Evolutionary conservation across 2,888 invertebrate genomes (phyloP), one percentile per base, ranked within the genome.

Genomic region (Cheilosia scutellata): DNA sequence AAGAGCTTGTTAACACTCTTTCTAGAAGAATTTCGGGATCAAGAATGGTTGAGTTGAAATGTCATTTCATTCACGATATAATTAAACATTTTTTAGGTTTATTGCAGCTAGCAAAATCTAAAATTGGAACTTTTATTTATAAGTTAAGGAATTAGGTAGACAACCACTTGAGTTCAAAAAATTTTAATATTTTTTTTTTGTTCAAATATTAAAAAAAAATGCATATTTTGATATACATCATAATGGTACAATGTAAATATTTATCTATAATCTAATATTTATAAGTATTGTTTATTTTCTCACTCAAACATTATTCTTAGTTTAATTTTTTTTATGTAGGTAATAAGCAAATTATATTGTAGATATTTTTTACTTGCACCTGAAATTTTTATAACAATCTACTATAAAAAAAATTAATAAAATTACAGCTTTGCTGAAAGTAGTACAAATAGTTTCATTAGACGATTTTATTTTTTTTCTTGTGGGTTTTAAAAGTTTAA

Each of bases 271-370:
- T 84, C 84, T 84, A 84, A 79, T 84, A 84, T 84, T 84, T 91
- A 91, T 91, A 91, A 90, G 91, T 91, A 91, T 91, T 91, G 91
- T 91, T 91, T 91, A 90, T 87, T 91, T 91, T 91, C 91, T 91
- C 91, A 91, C 91, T 91, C 91, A 91, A 91, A 91, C 91, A 91
- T 91, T 91, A 89, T 90, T 89, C 88, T 87, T 87, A 80, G 76
- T 82, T 77, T 76, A 72, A 53, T 72, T 58, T 63, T 60, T 58
- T 42, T 29, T 49, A 40, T 49, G 16, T 44, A 11, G 40, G 25
- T 74, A 75, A 79, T 63, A 76, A 79, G 84, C 83, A 78, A 79
- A 75, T 77, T 65, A 55, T 55, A 72, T 20, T 55, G 47, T 62
- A 33, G 51, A 44, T 62, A 51, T 68, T 68, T 63, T 68, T 68